These are phyloP conservation scores for Eclectus roratus DNA, from an alignment of 2,113 vertebrate genomes.

Conservation along the genomic window DNA sequence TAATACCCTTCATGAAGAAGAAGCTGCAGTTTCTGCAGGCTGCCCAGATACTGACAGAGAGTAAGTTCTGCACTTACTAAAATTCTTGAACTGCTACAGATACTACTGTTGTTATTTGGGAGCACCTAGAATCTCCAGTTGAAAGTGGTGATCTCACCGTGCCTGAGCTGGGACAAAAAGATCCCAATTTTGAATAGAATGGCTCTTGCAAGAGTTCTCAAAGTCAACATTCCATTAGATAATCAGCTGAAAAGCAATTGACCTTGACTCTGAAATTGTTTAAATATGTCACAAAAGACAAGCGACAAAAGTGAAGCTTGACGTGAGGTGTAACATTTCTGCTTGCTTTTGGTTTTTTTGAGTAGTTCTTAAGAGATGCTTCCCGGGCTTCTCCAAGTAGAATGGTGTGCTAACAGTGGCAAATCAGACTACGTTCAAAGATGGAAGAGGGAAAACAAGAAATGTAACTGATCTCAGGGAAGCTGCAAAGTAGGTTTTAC, in stretches of 20 bases:
- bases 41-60: neutral
- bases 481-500: slow-evolving; percentile 85
- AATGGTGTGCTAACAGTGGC: slow-evolving; percentile 85
- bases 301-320: neutral
- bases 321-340: neutral
- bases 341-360: slow-evolving; percentile 56
- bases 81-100: neutral
- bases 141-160: neutral
- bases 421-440: slow-evolving; percentile 84
- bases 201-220: neutral
- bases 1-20: neutral
- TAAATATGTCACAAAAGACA: neutral
- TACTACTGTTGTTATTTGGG: neutral
- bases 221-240: neutral
- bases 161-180: neutral
- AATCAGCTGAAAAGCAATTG: neutral
- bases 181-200: neutral
- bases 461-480: slow-evolving; percentile 84
- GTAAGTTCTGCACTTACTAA: neutral
- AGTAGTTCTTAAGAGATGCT: slow-evolving; percentile 91
- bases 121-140: neutral
- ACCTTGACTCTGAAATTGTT: neutral
- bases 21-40: neutral
- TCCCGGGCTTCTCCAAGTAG: slow-evolving; percentile 88
- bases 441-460: slow-evolving; percentile 80